phyloP scores from a whole-genome alignment of 23 tunicate species.

The Oikopleura albicans region DNA sequence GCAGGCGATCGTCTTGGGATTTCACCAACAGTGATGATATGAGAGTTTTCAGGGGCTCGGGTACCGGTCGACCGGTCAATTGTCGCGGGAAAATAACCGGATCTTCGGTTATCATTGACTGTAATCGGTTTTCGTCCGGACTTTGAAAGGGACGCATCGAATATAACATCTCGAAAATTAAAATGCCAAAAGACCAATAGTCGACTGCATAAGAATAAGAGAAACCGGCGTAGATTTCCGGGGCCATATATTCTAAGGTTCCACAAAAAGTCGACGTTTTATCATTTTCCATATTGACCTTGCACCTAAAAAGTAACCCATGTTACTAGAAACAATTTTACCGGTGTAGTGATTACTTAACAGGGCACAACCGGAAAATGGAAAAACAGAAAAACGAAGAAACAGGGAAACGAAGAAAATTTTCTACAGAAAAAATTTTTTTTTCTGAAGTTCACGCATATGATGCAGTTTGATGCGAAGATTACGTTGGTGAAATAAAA shows the following conservation, averaged over 20 bases:
- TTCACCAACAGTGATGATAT: background rate
- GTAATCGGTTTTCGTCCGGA: background rate
- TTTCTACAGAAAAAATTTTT: no score
- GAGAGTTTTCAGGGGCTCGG: background rate
- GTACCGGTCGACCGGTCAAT: background rate
- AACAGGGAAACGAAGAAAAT: no score
- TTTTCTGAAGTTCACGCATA: no score
- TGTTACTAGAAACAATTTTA: no score
- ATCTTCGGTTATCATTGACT: background rate
- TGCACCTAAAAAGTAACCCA: constrained; percentile 4
- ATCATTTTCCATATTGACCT: background rate
- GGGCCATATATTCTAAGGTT: constrained; percentile 10
- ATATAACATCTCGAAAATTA: constrained; percentile 4
- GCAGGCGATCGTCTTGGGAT: background rate
- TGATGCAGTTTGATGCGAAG: no score
- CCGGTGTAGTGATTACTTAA: no score
- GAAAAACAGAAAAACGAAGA: no score
- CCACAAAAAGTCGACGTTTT: constrained; percentile 14
- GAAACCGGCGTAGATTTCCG: background rate
- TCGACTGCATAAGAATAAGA: background rate
- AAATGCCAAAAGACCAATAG: background rate
- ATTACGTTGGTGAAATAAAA: no score
- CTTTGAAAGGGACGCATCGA: background rate
- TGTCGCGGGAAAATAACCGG: background rate
- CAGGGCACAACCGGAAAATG: no score